Base-by-base conservation (phyloP, 2,113 vertebrate genomes). In the Synchiropus splendidus region DNA sequence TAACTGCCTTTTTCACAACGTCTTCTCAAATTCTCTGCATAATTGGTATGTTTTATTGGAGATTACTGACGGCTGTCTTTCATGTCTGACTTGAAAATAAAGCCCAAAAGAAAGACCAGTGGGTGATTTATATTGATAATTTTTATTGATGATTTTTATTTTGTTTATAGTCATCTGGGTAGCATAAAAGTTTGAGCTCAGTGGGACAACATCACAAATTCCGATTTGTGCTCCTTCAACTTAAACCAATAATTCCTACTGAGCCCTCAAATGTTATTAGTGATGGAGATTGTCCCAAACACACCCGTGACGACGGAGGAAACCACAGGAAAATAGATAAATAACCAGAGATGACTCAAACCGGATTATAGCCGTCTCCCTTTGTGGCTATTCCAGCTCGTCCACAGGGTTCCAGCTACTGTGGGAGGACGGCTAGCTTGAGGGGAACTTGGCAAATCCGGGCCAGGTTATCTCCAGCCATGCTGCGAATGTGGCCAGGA, bases 361-460 rank as follows among this genome's bases (percentile, higher is more conserved):
- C 60, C 10, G 67, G 72, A 75, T 80, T 78, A 76, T 58, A 65
- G 62, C 54, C 36, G 69, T 64, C 54, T 51, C 61, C 61, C 69
- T 75, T 70, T 77, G 70, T 65, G 70, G 40, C 48, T 45, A 50
- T 79, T 75, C 75, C 74, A 72, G 59, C 61, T 71, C 53, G 2
- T 66, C 48, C 15, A 46, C 45, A 47, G 48, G 58, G 61, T 51
- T 71, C 63, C 77, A 77, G 56, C 50, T 58, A 56, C 48, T 54
- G 60, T 58, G 63, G 74, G 74, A 72, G 43, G 62, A 54, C 15
- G 18, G 48, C n/a, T 64, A 37, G 75, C 78, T 64, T 43, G 51
- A 60, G 21, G 21, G 67, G 78, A 59, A 41, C 42, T 45, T 57
- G 69, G 41, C 15, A 5, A n/a, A n/a, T n/a, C n/a, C 32, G 36